Percentiles rank a stretch among this genome's conserved stretches.
These are phyloP conservation scores for Orbicella faveolata DNA, from an alignment of 64 coral and sea anemone genomes.

Conservation along the genomic window DNA sequence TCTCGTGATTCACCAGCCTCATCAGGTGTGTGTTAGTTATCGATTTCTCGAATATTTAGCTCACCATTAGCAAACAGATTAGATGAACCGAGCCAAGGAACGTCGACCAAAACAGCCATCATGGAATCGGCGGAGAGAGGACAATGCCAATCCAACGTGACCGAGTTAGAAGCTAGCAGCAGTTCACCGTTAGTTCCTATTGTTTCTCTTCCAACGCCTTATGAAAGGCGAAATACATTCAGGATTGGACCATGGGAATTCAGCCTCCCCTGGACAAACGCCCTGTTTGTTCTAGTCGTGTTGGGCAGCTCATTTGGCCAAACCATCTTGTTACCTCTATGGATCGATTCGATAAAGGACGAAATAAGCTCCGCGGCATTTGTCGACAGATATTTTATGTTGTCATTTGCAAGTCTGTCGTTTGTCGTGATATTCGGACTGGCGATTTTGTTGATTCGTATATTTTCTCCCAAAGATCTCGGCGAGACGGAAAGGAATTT, in stretches of 20 bases:
- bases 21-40: too few relatives aligned
- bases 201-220: background rate
- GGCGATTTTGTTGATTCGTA: slow-evolving; percentile 20
- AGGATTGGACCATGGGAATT: slow-evolving; percentile 29
- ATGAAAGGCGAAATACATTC: background rate
- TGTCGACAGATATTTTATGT: slow-evolving; percentile 62
- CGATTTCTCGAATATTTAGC: too few relatives aligned
- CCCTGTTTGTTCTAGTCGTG: slow-evolving; percentile 22
- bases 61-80: too few relatives aligned
- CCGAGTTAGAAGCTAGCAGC: background rate
- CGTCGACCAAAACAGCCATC: background rate
- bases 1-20: too few relatives aligned
- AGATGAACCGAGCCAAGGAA: background rate
- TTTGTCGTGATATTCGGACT: slow-evolving; percentile 59
- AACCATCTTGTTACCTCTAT: slow-evolving; percentile 37
- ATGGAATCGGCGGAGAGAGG: background rate
- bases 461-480: slow-evolving; percentile 51
- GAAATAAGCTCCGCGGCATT: background rate
- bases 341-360: slow-evolving; percentile 50
- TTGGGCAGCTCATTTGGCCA: slow-evolving; percentile 18
- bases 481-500: slow-evolving; percentile 62
- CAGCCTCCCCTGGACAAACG: slow-evolving; percentile 22
- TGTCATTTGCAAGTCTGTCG: slow-evolving; percentile 45
- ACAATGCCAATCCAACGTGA: background rate
- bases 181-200: background rate